Base-by-base conservation (phyloP, 2,113 vertebrate species). In the Mirza zaza region DNA sequence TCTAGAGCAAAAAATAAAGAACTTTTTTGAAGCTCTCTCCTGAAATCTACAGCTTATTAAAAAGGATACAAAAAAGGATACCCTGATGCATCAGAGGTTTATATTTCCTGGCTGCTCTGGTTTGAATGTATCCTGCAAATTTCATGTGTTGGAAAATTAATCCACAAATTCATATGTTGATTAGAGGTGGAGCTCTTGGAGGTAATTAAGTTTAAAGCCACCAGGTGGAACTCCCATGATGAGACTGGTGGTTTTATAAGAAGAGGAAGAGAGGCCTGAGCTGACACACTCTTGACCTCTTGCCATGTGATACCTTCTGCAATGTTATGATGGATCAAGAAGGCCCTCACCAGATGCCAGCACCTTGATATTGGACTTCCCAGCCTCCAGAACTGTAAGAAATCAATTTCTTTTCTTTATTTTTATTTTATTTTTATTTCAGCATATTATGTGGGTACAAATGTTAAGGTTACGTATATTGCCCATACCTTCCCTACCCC, bases 1-100 rank as follows among this genome's bases (percentile, higher is more conserved):
- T 79, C 23, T n/a, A 88, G 13, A 87, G n/a, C 39, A 95, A 94
- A 91, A 96, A 79, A 32, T 70, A 32, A 45, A 65, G n/a, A 65
- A 73, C 8, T 36, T 81, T n/a, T 83, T 15, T 86, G 70, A 87
- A 90, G 25, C 20, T 83, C 90, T 77, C 55, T 83, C 29, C 32
- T 71, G 87, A 90, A 93, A 50, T 15, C 39, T 63, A 90, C 5
- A 82, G 59, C 50, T 75, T 45, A 63, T 76, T 71, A 32, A 81
- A 50, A 87, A 94, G n/a, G 52, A 84, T 39, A 45, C 25, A 34
- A 84, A 87, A 57, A 23, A 63, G 8, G 48, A 83, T 34, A 57
- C 45, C 21, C 12, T 48, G 25, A 82, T 79, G 57, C 25, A 90
- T 48, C 39, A 34, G 5, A 61, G 20, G 5, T 42, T 10, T 57